These are phyloP conservation scores for Malachius bipustulatus DNA, from an alignment of 2,888 invertebrate species.

Conservation along the genomic window DNA sequence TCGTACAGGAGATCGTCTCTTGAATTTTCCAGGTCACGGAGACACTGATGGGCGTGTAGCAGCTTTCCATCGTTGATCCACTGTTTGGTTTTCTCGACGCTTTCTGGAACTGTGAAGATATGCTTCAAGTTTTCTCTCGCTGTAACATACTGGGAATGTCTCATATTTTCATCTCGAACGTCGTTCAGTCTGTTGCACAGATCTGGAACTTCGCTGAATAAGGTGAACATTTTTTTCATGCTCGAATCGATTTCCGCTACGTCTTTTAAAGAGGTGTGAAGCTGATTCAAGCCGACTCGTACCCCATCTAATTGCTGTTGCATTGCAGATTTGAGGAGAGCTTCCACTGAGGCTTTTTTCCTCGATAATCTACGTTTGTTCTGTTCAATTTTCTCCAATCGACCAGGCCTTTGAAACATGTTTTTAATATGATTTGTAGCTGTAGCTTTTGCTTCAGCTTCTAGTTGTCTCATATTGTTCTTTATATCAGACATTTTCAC, in stretches of 20 bases:
- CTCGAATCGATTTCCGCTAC: slow-evolving; percentile 62
- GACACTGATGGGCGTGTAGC: slow-evolving; percentile 82
- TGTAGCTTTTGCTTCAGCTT: slow-evolving; percentile 63
- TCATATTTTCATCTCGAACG: slow-evolving; percentile 84
- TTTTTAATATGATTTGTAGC: slow-evolving; percentile 80
- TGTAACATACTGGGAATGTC: slow-evolving; percentile 93
- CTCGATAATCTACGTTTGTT: slow-evolving; percentile 61
- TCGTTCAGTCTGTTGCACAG: slow-evolving; percentile 70
- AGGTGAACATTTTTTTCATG: slow-evolving; percentile 62
- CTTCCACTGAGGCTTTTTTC: slow-evolving; percentile 84
- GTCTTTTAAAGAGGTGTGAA: slow-evolving; percentile 76
- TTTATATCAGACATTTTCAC: too few species aligned
- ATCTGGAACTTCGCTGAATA: slow-evolving; percentile 64
- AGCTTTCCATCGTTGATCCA: slow-evolving; percentile 93
- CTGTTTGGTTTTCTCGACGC: slow-evolving; percentile 86
- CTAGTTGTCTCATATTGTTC: slow-evolving; percentile 59
- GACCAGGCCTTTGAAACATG: slow-evolving; percentile 88
- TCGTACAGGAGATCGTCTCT: slow-evolving; percentile 92
- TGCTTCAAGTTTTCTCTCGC: slow-evolving; percentile 97
- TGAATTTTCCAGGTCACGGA: slow-evolving; percentile 92
- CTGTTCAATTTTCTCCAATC: slow-evolving; percentile 82
- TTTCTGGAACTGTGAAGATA: slow-evolving; percentile 94
- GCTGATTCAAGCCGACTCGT: slow-evolving; percentile 79
- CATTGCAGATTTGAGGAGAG: slow-evolving; percentile 94
- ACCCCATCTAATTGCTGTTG: slow-evolving; percentile 97